Evolutionary conservation across 2,797 vertebrate species (phyloP).

Genomic region (Lemur catta): DNA sequence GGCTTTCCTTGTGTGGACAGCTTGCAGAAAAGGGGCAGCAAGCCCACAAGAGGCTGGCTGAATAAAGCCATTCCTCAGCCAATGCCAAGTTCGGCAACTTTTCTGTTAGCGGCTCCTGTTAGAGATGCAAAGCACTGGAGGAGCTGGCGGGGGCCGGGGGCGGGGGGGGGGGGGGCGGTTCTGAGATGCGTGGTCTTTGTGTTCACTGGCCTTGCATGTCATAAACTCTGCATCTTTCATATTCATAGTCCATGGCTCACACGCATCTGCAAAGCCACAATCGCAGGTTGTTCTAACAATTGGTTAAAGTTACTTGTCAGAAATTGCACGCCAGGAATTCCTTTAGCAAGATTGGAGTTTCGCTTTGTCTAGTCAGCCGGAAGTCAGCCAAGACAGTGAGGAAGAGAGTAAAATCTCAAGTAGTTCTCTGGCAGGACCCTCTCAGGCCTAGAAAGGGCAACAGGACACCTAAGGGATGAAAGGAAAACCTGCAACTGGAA

Average conservation of each 20-base stretch:
- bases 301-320: slow-evolving; percentile 69
- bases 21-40: slow-evolving; percentile 29
- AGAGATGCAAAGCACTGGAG: not conserved
- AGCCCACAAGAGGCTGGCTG: not conserved
- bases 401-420: slow-evolving; percentile 67
- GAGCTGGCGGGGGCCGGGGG: not conserved
- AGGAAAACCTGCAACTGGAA: slow-evolving; percentile 27
- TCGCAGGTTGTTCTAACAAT: slow-evolving; percentile 67
- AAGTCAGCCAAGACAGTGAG: slow-evolving; percentile 74
- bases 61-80: not conserved
- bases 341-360: slow-evolving; percentile 69
- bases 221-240: slow-evolving; percentile 25
- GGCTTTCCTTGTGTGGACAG: not conserved
- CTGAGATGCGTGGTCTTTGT: not conserved
- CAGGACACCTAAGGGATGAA: slow-evolving; percentile 65
- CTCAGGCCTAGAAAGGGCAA: slow-evolving; percentile 53
- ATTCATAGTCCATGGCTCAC: slow-evolving; percentile 28
- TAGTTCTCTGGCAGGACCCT: slow-evolving; percentile 68
- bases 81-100: not conserved
- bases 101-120: not conserved
- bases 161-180: not conserved
- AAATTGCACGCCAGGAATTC: slow-evolving; percentile 58
- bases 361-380: slow-evolving; percentile 74
- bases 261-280: slow-evolving; percentile 45
- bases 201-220: not conserved